phyloP scores from a whole-genome alignment of 2,797 vertebrate genomes.

The Phataginus tetradactyla region DNA sequence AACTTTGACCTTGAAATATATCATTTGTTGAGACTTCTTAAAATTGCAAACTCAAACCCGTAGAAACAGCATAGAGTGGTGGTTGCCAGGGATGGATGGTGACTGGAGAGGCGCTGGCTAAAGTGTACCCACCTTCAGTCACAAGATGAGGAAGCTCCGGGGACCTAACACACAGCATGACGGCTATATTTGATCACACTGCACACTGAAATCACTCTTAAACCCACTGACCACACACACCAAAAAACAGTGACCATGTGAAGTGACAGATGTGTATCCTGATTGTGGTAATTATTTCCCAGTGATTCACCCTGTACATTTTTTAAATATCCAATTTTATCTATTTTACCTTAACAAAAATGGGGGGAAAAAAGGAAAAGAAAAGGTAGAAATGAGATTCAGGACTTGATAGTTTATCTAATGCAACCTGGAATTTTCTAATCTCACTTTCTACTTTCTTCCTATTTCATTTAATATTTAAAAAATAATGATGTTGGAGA shows the following conservation, averaged over 20 bases:
- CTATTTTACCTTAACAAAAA: neutral
- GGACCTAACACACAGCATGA: neutral
- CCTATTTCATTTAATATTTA: neutral
- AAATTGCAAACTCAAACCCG: neutral
- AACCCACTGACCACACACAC: neutral
- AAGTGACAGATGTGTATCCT: neutral
- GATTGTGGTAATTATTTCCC: neutral
- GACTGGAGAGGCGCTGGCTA: neutral
- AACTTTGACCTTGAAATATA: neutral
- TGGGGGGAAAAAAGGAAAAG: neutral
- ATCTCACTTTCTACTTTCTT: neutral
- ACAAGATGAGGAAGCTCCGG: neutral
- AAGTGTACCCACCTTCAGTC: neutral
- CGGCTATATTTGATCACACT: neutral
- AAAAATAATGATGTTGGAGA: neutral
- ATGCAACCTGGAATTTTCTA: neutral
- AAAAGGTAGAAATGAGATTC: neutral
- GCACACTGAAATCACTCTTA: neutral
- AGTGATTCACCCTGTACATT: no score
- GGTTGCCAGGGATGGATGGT: neutral
- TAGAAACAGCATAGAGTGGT: neutral
- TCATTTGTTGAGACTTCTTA: neutral
- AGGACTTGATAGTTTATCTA: neutral
- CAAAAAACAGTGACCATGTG: neutral
- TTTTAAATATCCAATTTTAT: neutral